A percentile compares a stretch with the other conserved stretches of the same genome.
Conservation (phyloP, 1,140 invertebrate genomes). For the Drosophila miranda region DNA sequence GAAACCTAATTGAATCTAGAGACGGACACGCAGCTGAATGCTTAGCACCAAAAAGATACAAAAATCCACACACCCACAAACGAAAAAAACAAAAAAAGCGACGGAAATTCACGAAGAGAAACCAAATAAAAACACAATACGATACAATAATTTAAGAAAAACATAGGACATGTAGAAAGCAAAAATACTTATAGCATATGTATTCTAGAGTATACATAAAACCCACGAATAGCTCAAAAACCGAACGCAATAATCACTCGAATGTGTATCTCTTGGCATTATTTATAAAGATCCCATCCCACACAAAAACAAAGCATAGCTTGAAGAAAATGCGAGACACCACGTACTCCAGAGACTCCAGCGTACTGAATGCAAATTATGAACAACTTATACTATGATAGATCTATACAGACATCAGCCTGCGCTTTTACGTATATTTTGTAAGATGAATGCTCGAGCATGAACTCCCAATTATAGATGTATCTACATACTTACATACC, state of each 20-base stretch:
- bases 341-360: no score
- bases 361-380: constrained; percentile 50
- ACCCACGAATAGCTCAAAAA: constrained; percentile 47
- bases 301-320: constrained; percentile 20
- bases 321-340: constrained; percentile 16
- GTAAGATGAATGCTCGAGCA: constrained; percentile 48
- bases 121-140: constrained; percentile 11
- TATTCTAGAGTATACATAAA: constrained; percentile 32
- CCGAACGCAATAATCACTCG: constrained; percentile 29
- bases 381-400: constrained; percentile 9
- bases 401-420: constrained; percentile 28
- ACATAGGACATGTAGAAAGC: constrained; percentile 53
- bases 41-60: constrained; percentile 77
- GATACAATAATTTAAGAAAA: constrained; percentile 38
- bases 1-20: constrained; percentile 56
- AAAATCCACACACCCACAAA: constrained; percentile 58
- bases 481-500: constrained; percentile 15
- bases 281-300: constrained; percentile 2
- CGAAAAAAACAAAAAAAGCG: constrained; percentile 51
- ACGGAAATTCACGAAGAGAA: constrained; percentile 22
- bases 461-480: constrained; percentile 7
- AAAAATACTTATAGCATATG: constrained; percentile 33
- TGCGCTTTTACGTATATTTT: constrained; percentile 47
- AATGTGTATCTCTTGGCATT: constrained; percentile 24
- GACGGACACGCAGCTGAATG: constrained; percentile 72